These are phyloP conservation scores for Pteronura brasiliensis DNA, from an alignment of 2,113 vertebrate genomes.

Conservation along the genomic window DNA sequence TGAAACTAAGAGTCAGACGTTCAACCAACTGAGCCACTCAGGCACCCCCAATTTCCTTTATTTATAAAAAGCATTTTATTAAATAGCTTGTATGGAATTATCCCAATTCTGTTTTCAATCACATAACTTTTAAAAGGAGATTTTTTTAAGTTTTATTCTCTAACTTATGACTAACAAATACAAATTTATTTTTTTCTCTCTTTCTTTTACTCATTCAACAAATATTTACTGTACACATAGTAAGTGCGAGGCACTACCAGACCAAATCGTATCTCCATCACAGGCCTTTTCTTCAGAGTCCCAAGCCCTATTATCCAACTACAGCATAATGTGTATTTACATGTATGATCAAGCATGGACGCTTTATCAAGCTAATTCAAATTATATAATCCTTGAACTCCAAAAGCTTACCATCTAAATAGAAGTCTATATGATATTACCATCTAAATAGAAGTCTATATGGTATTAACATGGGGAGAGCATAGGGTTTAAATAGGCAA, in stretches of 20 bases:
- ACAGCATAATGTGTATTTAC: not conserved
- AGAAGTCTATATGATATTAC: not conserved
- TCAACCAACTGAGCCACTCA: not conserved
- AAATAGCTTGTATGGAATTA: not conserved
- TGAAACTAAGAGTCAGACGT: not conserved
- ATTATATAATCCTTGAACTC: not conserved
- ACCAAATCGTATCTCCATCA: not conserved
- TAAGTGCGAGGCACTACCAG: not conserved
- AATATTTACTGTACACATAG: not conserved
- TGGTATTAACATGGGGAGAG: not conserved
- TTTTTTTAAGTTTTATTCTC: constrained; percentile 9
- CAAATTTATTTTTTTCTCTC: not conserved
- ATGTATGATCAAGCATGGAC: not conserved
- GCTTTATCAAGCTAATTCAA: not conserved
- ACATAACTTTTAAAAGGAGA: not conserved
- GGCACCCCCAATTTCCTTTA: not conserved
- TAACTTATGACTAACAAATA: constrained; percentile 10
- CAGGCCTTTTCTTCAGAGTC: not conserved
- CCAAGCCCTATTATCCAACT: not conserved
- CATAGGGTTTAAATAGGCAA: not conserved
- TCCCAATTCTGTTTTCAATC: not conserved
- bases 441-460: not conserved
- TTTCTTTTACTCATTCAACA: constrained; percentile 1
- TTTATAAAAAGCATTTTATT: constrained; percentile 14
- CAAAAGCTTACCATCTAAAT: not conserved